Evolutionary conservation across 2,797 vertebrate genomes (phyloP), one percentile per base, ranked within the genome.

Genomic region (Chiloscyllium punctatum): DNA sequence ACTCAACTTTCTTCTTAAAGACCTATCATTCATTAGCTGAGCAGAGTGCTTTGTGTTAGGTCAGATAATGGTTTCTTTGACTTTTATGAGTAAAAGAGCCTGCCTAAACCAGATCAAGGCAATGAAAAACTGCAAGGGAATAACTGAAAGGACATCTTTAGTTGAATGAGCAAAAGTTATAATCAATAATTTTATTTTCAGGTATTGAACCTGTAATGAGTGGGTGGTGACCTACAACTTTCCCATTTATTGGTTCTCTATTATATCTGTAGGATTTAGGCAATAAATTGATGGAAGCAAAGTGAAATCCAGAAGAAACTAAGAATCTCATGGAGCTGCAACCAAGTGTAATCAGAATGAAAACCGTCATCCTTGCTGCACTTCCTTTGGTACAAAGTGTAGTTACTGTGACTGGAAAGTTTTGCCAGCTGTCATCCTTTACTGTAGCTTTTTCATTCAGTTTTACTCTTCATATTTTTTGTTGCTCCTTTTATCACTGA

Each of bases 171-270:
- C 86, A 88, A 42, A 95, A 96, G 96, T 96, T 96, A 96, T 96
- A 96, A 96, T 96, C 96, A 96, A 96, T 96, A 96, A 96, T 96
- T 96, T 95, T 96, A 96, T 94, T 95, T 95, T 95, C 25, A 57
- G 48, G 71, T 77, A 95, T 74, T 77, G 94, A 77, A 77, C 48
- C 15, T 7, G 71, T 95, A 95, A 77, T 95, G 33, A 11, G 72
- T 77, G 94, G 30, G 27, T 53, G 74, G 71, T 95, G 71, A 95
- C 68, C 94, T 95, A 53, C 71, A 77, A 95, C 13, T 77, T 72
- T 77, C 69, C 51, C 15, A 27, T 74, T 74, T 77, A 53, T 77
- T 77, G 94, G 94, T 53, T 95, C 16, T 77, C 94, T 72, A 94
- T 95, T 53, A 77, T 48, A 72, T 94, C 94, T 95, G 74, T 95